Conservation (phyloP, 2,113 vertebrate species). For the Ochotona princeps region DNA sequence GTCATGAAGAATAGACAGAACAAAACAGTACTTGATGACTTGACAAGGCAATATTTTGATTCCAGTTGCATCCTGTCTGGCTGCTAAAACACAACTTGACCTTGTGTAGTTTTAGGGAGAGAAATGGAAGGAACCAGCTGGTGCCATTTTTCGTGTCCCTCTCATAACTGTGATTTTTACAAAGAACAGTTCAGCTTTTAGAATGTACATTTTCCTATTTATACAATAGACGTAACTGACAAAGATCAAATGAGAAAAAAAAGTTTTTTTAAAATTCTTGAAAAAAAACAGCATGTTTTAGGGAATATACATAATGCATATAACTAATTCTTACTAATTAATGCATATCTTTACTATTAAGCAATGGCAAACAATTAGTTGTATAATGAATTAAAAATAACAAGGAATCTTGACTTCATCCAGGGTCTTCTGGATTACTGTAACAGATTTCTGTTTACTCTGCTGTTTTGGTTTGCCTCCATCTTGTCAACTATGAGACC, state of each 20-base stretch:
- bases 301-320: background rate
- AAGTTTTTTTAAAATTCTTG: background rate
- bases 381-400: background rate
- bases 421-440: background rate
- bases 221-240: background rate
- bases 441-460: background rate
- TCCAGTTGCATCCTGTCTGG: background rate
- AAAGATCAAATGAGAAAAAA: background rate
- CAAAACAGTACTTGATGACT: background rate
- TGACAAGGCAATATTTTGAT: slow-evolving; percentile 17
- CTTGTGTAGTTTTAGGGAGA: background rate
- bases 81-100: background rate
- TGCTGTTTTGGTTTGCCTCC: background rate
- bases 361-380: background rate
- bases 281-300: slow-evolving; percentile 7
- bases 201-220: background rate
- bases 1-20: background rate
- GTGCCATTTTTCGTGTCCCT: background rate
- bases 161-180: slow-evolving; percentile 31
- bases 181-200: slow-evolving; percentile 1
- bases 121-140: slow-evolving; percentile 1
- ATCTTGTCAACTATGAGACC: background rate
- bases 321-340: background rate
- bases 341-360: background rate
- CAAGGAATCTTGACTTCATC: background rate